Percentiles rank a stretch among this genome's conserved stretches.
These are phyloP conservation scores for Tupiocoris notatus DNA, from an alignment of 2,888 invertebrate species.

Conservation along the genomic window DNA sequence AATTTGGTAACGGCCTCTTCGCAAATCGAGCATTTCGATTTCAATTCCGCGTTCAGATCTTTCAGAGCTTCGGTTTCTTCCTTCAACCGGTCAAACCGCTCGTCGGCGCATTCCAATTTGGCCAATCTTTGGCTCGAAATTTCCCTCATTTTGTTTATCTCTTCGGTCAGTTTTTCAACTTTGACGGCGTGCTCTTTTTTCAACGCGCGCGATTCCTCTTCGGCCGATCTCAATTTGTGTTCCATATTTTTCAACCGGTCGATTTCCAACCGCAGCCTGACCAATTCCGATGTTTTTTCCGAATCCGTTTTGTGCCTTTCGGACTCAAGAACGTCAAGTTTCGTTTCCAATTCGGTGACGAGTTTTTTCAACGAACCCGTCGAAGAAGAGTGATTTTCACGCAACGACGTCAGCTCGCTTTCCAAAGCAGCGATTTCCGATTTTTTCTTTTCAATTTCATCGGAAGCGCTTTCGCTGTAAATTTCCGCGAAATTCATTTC, in stretches of 20 bases:
- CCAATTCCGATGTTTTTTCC: slow-evolving; percentile 8
- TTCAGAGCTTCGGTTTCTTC: slow-evolving; percentile 17
- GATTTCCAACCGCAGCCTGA: slow-evolving; percentile 26
- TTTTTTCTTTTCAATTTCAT: no score
- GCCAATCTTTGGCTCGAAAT: not conserved
- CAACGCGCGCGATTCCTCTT: not conserved
- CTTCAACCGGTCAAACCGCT: not conserved
- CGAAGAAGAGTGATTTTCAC: no score
- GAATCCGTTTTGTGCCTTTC: not conserved
- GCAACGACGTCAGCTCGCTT: not conserved
- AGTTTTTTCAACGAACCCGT: not conserved
- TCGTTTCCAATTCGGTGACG: slow-evolving; percentile 1
- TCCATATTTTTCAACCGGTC: not conserved
- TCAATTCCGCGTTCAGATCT: not conserved
- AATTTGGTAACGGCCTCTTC: slow-evolving; percentile 4
- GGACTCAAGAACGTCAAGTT: slow-evolving; percentile 3
- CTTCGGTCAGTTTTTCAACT: slow-evolving; percentile 5
- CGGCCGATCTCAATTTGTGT: slow-evolving; percentile 8
- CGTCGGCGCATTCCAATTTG: not conserved
- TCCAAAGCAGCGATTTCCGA: no score
- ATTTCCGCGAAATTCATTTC: no score
- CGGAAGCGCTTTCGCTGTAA: no score
- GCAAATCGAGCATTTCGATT: not conserved
- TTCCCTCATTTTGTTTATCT: not conserved
- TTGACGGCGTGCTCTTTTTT: no score